Conservation (phyloP, 1,140 invertebrate genomes). For the Heliconius hewitsoni region DNA sequence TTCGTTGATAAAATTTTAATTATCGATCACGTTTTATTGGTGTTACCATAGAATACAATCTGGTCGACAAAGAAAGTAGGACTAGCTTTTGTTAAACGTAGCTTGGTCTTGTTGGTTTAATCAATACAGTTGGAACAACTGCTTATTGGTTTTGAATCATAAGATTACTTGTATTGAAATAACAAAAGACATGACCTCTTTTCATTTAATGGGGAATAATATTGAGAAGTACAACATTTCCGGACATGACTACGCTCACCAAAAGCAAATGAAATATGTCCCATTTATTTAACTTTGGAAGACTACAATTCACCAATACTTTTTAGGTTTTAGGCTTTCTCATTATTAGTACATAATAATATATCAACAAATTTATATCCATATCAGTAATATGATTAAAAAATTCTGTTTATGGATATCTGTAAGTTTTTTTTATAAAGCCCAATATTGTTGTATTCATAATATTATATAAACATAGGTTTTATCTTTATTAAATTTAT, state of each 20-base stretch:
- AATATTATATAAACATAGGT: constrained; percentile 23
- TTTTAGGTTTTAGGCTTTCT: constrained; percentile 26
- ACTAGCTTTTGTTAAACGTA: constrained; percentile 16
- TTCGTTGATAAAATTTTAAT: constrained; percentile 62
- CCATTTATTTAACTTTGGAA: constrained; percentile 32
- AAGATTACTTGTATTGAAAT: not conserved
- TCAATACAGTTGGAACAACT: constrained; percentile 1
- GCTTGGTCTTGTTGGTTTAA: not conserved
- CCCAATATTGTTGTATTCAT: constrained; percentile 20
- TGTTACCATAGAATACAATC: constrained; percentile 11
- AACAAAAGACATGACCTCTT: constrained; percentile 4
- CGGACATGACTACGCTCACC: constrained; percentile 18
- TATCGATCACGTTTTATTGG: constrained; percentile 30
- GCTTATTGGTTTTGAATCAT: not conserved
- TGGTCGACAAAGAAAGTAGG: not conserved
- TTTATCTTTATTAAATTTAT: constrained; percentile 18
- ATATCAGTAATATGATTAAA: constrained; percentile 18
- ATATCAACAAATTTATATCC: constrained; percentile 21
- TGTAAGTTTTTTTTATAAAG: constrained; percentile 8
- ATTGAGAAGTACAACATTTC: not conserved
- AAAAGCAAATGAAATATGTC: constrained; percentile 14
- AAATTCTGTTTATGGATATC: constrained; percentile 22
- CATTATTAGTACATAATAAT: constrained; percentile 20
- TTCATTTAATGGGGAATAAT: not conserved
- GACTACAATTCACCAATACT: constrained; percentile 37